Evolutionary conservation across 2,888 invertebrate species (phyloP).

Genomic region (Phaonia tiefii): DNA sequence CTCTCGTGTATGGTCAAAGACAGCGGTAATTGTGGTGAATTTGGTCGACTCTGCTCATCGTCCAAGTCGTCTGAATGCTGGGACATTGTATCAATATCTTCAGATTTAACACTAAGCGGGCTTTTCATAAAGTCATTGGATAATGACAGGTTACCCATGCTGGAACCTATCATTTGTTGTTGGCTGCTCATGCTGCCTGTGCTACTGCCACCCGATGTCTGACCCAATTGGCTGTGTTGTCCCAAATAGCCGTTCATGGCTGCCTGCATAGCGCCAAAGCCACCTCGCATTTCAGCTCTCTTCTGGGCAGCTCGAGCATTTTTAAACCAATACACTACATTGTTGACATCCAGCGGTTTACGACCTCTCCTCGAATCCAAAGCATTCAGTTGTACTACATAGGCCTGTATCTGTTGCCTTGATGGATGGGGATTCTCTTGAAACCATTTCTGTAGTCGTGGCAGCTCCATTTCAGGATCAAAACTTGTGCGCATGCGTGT

Average conservation of each 20-base stretch:
- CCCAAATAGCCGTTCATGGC: constrained; percentile 79
- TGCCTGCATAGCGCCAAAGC: constrained; percentile 76
- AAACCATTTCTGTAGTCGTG: constrained; percentile 98
- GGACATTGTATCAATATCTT: constrained; percentile 86
- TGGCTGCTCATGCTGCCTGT: constrained; percentile 75
- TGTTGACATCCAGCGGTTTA: constrained; percentile 96
- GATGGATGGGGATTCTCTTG: constrained; percentile 98
- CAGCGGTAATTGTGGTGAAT: constrained; percentile 87
- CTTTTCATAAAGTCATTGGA: constrained; percentile 86
- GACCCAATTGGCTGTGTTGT: constrained; percentile 77
- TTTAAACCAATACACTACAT: constrained; percentile 98
- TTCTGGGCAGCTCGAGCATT: constrained; percentile 98
- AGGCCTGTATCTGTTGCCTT: constrained; percentile 97
- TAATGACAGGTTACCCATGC: constrained; percentile 82
- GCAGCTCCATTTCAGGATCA: constrained; percentile 97
- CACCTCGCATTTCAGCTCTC: constrained; percentile 89
- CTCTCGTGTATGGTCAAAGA: constrained; percentile 85
- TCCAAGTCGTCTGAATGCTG: constrained; percentile 85
- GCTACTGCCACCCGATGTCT: constrained; percentile 75
- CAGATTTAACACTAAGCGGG: constrained; percentile 83
- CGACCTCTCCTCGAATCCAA: constrained; percentile 95
- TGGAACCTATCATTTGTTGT: constrained; percentile 66
- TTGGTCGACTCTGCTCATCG: constrained; percentile 85
- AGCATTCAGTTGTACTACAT: constrained; percentile 95
- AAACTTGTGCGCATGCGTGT: constrained; percentile 98